Base-by-base conservation (phyloP, 2,888 invertebrate genomes). In the Eupeodes luniger region DNA sequence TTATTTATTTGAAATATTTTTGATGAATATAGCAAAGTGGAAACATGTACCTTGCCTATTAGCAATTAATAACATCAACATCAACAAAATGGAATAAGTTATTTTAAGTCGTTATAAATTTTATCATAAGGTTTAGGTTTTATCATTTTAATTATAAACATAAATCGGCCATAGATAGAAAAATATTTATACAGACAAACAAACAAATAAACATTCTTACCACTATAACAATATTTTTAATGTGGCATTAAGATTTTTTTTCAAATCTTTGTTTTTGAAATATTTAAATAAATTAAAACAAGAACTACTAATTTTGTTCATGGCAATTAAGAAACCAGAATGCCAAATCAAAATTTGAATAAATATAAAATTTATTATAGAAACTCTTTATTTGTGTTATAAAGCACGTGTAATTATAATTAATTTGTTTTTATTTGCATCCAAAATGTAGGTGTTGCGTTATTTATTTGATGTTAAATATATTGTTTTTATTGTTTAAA, bases 261-360 rank as follows among this genome's bases (percentile, higher is more conserved):
- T 47, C 12, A 0, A 10, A 10, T 57, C 7, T 34, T n/a, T 36
- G 34, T 34, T 59, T 59, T 36, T 59, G n/a, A 59, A n/a, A 9
- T 59, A 40, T 59, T 4, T 34, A 59, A 59, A 53, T 53, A 34
- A 59, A 59, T 27, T 59, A 36, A 59, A 14, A 34, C 59, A 59
- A 59, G 59, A 59, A 59, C 59, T 59, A 59, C 59, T 59, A 59
- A 59, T 59, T 59, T 36, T 59, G 59, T 59, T 14, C 34, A 59
- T 59, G 59, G 59, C 59, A 59, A 36, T 59, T 59, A 59, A 36
- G 59, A 59, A 36, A 59, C 59, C 5, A 14, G 59, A 36, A 59
- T 59, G 59, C 34, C n/a, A 59, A n/a, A 59, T 59, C n/a, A 9
- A 9, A 36, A 59, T 59, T 59, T 59, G 27, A 59, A 59, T 59